Percentiles rank a stretch among this genome's conserved stretches.
Evolutionary conservation across 2,888 invertebrate genomes (phyloP).

Genomic region (Coenonympha glycerion): DNA sequence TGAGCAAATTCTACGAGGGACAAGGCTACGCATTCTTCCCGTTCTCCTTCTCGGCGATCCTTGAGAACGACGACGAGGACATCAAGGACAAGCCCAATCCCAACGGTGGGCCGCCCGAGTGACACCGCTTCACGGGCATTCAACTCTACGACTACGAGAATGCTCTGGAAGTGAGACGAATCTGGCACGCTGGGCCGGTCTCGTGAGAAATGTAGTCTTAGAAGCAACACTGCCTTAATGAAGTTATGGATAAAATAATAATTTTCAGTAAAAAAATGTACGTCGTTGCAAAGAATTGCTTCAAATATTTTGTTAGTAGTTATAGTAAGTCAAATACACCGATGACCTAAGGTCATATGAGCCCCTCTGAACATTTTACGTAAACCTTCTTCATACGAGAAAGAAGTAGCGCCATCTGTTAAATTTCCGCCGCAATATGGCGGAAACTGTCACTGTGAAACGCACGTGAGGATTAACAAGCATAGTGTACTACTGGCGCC

Average conservation of each 20-base stretch:
- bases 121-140: conserved; percentile 32
- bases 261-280: neutral
- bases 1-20: conserved; percentile 93
- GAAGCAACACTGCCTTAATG: conserved; percentile 1
- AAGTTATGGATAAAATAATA: neutral
- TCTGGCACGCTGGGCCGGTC: conserved; percentile 25
- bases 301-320: too few relatives aligned
- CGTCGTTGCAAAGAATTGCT: neutral
- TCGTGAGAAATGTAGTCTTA: conserved; percentile 4
- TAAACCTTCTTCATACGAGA: too few relatives aligned
- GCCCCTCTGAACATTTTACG: too few relatives aligned
- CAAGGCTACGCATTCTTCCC: conserved; percentile 84
- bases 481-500: too few relatives aligned
- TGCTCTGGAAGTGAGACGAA: conserved; percentile 20
- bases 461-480: too few relatives aligned
- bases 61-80: conserved; percentile 70
- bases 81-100: conserved; percentile 43
- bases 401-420: too few relatives aligned
- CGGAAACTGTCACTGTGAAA: too few relatives aligned
- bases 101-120: conserved; percentile 52
- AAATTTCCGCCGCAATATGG: too few relatives aligned
- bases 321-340: too few relatives aligned
- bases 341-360: too few relatives aligned
- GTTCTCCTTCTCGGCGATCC: conserved; percentile 81
- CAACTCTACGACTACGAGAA: conserved; percentile 19